Conservation (phyloP, 2,888 invertebrate genomes). For the Gortyna flavago region DNA sequence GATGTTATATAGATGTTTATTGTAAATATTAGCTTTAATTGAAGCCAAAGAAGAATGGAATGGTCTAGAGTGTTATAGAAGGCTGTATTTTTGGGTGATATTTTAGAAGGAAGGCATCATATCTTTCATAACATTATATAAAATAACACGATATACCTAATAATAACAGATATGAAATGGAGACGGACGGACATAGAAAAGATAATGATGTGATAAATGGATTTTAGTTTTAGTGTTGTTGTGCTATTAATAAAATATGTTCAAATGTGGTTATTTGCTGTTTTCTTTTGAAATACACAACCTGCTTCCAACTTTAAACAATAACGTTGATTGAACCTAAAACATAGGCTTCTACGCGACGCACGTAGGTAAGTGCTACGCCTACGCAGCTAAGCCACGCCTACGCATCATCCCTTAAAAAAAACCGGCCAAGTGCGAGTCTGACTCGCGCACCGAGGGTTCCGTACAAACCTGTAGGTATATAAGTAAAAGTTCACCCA, state of each 20-base stretch:
- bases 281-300: constrained; percentile 62
- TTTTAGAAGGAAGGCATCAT: constrained; percentile 86
- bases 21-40: constrained; percentile 86
- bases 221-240: constrained; percentile 89
- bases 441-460: no score
- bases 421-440: no score
- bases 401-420: background rate
- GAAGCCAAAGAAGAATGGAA: constrained; percentile 81
- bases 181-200: constrained; percentile 72
- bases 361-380: background rate
- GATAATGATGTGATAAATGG: constrained; percentile 87
- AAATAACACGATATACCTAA: constrained; percentile 71
- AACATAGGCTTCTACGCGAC: background rate
- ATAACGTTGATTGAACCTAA: background rate
- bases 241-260: constrained; percentile 90
- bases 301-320: background rate
- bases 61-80: constrained; percentile 87
- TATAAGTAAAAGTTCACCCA: no score
- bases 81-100: constrained; percentile 90
- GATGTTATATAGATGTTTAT: constrained; percentile 90
- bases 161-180: constrained; percentile 61
- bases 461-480: no score
- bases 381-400: background rate
- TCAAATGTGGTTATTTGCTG: constrained; percentile 82
- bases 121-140: constrained; percentile 86